Conservation (phyloP, 2,113 vertebrate species). For the Okapia johnstoni region DNA sequence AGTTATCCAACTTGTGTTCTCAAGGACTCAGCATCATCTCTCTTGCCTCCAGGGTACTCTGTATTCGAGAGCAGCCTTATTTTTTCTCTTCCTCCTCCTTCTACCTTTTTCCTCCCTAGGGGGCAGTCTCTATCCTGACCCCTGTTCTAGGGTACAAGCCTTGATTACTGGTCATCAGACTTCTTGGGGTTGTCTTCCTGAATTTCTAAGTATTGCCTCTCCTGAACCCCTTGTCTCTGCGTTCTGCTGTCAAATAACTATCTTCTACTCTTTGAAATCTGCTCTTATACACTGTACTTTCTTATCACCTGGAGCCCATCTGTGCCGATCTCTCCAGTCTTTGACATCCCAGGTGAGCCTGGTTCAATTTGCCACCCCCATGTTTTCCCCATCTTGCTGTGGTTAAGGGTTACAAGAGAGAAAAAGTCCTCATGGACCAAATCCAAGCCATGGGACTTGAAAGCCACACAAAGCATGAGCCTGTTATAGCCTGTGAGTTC, state of each 20-base stretch:
- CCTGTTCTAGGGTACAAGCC: background rate
- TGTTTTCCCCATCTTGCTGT: background rate
- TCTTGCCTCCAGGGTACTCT: background rate
- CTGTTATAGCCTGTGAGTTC: background rate
- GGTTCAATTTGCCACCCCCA: background rate
- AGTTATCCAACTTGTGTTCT: fast-evolving
- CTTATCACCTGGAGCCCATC: background rate
- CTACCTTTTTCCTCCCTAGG: background rate
- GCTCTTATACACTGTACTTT: background rate
- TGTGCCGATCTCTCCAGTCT: background rate
- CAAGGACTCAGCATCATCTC: too few species aligned
- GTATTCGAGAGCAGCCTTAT: background rate
- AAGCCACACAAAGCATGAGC: background rate
- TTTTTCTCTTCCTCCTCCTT: background rate
- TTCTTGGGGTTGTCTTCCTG: background rate
- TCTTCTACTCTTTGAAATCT: background rate
- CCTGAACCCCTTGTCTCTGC: background rate
- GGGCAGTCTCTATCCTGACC: background rate
- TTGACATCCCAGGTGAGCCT: background rate
- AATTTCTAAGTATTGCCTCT: background rate
- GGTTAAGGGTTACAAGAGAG: background rate
- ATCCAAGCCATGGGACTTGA: background rate
- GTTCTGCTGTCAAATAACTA: background rate
- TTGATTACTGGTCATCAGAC: background rate
- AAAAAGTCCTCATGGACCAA: background rate